Base-by-base conservation (phyloP, 2,113 vertebrate species). In the Odocoileus virginianus region DNA sequence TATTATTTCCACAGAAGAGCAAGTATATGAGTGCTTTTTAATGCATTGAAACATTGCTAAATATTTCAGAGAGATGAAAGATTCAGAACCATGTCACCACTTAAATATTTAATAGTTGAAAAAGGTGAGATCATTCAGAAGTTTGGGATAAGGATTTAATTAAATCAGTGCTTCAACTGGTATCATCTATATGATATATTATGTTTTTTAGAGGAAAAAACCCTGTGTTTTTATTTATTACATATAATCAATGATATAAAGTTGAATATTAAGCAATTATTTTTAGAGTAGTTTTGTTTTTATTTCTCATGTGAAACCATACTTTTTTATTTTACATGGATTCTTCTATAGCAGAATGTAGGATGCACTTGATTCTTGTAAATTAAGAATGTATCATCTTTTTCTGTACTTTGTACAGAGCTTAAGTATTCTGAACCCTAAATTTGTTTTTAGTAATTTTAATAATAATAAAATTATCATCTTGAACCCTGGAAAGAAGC, bases 261-360 rank as follows among this genome's bases (percentile, higher is more conserved):
- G 40, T 57, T 74, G 28, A 76, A 43, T 81, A 61, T 86, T 95
- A 92, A 76, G 17, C 36, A 92, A 1, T 47, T 84, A 76, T 92
- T 89, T 95, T 96, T 81, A 15, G 36, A 88, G 47, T 61, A 85
- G 36, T 95, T 43, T n/a, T 93, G 84, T 89, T 90, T 89, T 92
- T 94, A 78, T 97, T 88, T 97, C 33, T 97, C 71, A 58, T 36
- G 57, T 91, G n/a, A 71, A 86, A 93, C 50, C 10, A 89, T 84
- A 52, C 15, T 83, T 96, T 10, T 67, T 95, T 21, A 89, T 92
- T 28, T 3, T 91, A 54, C 23, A 84, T 60, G 89, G 30, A 36
- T 10, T 74, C 17, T 79, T 88, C 27, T 76, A 7, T 71, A 57
- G 6, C 27, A 76, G 90, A 95, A 94, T 83, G 3, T 21, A 74